phyloP scores from a whole-genome alignment of 2,888 invertebrate species.

The Shargacucullia verbasci region DNA sequence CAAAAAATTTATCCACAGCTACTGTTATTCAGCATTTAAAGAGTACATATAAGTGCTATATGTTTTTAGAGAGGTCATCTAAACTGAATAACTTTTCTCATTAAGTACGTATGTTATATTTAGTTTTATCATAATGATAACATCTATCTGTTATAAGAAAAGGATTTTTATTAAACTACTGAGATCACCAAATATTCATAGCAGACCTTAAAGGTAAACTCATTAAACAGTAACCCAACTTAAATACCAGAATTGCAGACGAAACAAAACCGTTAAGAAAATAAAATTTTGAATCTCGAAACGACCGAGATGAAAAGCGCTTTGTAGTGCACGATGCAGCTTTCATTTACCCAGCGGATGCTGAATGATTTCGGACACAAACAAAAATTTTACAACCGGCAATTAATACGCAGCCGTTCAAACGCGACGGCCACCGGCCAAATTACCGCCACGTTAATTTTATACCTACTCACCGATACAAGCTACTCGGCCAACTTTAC shows the following conservation, averaged over 20 bases:
- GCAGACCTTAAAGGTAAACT: slow-evolving; percentile 46
- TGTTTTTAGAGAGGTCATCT: too few relatives aligned
- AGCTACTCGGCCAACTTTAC: slow-evolving; percentile 53
- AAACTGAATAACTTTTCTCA: too few relatives aligned
- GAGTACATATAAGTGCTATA: too few relatives aligned
- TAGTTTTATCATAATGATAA: slow-evolving; percentile 7
- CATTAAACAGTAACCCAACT: slow-evolving; percentile 61
- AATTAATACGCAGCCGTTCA: slow-evolving; percentile 67
- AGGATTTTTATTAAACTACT: too few relatives aligned
- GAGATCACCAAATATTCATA: slow-evolving; percentile 33
- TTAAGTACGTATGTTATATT: too few relatives aligned
- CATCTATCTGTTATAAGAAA: too few relatives aligned
- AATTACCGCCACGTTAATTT: slow-evolving; percentile 65
- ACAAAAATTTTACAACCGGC: slow-evolving; percentile 73
- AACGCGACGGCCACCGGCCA: slow-evolving; percentile 55
- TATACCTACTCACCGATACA: slow-evolving; percentile 57
- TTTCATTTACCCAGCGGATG: slow-evolving; percentile 67
- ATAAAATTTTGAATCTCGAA: slow-evolving; percentile 57
- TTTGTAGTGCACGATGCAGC: slow-evolving; percentile 62
- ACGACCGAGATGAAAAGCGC: slow-evolving; percentile 62
- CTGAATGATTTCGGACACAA: slow-evolving; percentile 69
- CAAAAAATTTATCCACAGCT: slow-evolving; percentile 13
- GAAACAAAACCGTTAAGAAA: slow-evolving; percentile 62
- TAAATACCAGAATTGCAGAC: slow-evolving; percentile 23
- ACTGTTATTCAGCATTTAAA: too few relatives aligned